Conservation (phyloP, 2,113 vertebrate genomes). For the Gallinago jamesoni region DNA sequence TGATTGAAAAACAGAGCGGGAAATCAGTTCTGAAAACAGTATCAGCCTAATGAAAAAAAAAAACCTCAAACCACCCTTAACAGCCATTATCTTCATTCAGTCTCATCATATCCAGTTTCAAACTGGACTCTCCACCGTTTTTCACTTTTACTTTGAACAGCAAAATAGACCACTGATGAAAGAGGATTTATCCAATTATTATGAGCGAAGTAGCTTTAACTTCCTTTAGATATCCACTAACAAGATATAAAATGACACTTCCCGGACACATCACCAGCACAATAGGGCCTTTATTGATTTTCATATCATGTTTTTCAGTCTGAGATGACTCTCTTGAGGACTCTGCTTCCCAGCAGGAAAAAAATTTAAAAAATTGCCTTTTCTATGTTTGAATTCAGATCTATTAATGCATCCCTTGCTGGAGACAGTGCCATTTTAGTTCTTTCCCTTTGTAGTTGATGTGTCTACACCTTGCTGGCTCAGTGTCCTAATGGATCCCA, state of each 20-base stretch:
- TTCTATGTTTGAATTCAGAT: conserved; percentile 78
- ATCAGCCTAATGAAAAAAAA: background rate
- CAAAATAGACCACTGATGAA: conserved; percentile 71
- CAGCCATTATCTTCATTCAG: conserved; percentile 1
- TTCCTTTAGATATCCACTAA: conserved; percentile 74
- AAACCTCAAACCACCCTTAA: background rate
- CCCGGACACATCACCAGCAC: conserved; percentile 78
- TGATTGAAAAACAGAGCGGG: background rate
- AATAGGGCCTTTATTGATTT: conserved; percentile 80
- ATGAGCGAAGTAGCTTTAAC: conserved; percentile 77
- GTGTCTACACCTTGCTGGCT: conserved; percentile 72
- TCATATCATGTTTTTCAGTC: conserved; percentile 80
- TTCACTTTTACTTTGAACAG: conserved; percentile 62
- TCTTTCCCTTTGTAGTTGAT: conserved; percentile 74
- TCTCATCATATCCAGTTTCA: conserved; percentile 31
- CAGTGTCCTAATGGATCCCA: conserved; percentile 75
- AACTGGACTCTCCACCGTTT: conserved; percentile 13
- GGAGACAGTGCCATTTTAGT: conserved; percentile 78
- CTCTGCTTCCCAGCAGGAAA: conserved; percentile 80
- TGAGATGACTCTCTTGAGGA: conserved; percentile 77
- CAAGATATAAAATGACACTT: conserved; percentile 82
- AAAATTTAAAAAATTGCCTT: conserved; percentile 77
- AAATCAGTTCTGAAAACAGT: conserved; percentile 9
- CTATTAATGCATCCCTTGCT: conserved; percentile 77
- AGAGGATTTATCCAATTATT: conserved; percentile 76